These are phyloP conservation scores for Drosophila azteca DNA, from an alignment of 1,140 invertebrate genomes.

Conservation along the genomic window DNA sequence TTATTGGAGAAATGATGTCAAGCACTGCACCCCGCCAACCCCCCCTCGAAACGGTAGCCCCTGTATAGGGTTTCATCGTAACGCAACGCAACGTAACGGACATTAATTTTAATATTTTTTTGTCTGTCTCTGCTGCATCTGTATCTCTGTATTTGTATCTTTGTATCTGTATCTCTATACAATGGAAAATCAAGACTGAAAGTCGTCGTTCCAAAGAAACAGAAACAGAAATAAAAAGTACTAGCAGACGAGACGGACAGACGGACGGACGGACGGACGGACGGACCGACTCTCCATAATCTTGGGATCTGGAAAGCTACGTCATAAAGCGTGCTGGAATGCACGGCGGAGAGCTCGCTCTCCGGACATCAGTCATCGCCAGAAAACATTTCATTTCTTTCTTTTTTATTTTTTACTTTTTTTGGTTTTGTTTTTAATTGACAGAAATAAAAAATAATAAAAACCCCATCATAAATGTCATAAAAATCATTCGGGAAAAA, in stretches of 20 bases:
- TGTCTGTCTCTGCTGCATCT: no score
- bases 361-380: constrained; percentile 44
- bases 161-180: constrained; percentile 11
- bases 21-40: no score
- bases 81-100: constrained; percentile 39
- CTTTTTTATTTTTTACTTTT: background rate
- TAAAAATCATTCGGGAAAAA: constrained; percentile 47
- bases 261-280: background rate
- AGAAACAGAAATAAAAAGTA: constrained; percentile 64
- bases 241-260: constrained; percentile 14
- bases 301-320: constrained; percentile 44
- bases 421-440: constrained; percentile 51
- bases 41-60: constrained; percentile 48
- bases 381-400: constrained; percentile 10
- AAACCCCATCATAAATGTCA: constrained; percentile 60
- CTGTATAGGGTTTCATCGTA: constrained; percentile 50
- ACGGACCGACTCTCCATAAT: constrained; percentile 35
- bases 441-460: constrained; percentile 68
- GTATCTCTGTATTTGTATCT: no score
- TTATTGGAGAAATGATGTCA: constrained; percentile 72
- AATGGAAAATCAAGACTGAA: constrained; percentile 73
- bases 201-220: constrained; percentile 70
- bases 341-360: no score
- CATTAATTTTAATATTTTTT: constrained; percentile 74
- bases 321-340: constrained; percentile 81